Evolutionary conservation across 92 coral and sea anemone genomes (phyloP), one percentile per base, ranked within the genome.

Genomic region (Actinernus sp.): DNA sequence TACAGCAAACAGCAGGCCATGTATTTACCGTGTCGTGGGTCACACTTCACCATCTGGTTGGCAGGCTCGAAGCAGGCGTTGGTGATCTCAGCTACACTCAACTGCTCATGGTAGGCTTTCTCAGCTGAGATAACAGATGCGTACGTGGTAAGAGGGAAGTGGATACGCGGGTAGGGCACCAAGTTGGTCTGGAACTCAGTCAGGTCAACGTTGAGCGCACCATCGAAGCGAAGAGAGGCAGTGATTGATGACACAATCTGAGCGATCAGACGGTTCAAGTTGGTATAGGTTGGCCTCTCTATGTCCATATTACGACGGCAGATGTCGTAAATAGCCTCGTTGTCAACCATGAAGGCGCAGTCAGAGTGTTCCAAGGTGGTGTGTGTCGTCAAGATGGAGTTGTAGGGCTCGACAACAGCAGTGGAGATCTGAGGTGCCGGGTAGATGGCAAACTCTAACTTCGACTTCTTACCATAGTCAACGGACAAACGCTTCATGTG

Each of bases 401-500:
- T 86, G 92, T 86, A 86, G 0, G 92, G 92, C 57, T 86, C 92
- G 27, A 86, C 92, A 14, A 86, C 92, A 37, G 92, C 92, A 1
- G 92, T 88, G 13, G 97, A 89, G 65, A 92, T 83, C 75, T 92
- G 97, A 45, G 97, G 97, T 0, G 97, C 97, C 18, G 97, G 97
- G 81, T 92, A 92, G 33, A 87, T 69, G 4, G 97, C 64, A 43
- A 92, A 92, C 63, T 92, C 97, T 29, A 92, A 71, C 78, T 92
- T 91, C 34, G 97, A 91, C 26, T 92, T 92, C 86, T 92, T 92
- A 69, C 93, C 93, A 74, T 79, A 86, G 68, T 86, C 92, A 13
- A 86, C 92, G 0, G 92, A 86, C 13, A 86, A 83, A 48, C 92
- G 92, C 61, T 86, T 87, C 63, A 86, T 81, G 50, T 79, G 87